phyloP scores from a whole-genome alignment of 2,888 invertebrate species.

The Cataglyphis cursor region DNA sequence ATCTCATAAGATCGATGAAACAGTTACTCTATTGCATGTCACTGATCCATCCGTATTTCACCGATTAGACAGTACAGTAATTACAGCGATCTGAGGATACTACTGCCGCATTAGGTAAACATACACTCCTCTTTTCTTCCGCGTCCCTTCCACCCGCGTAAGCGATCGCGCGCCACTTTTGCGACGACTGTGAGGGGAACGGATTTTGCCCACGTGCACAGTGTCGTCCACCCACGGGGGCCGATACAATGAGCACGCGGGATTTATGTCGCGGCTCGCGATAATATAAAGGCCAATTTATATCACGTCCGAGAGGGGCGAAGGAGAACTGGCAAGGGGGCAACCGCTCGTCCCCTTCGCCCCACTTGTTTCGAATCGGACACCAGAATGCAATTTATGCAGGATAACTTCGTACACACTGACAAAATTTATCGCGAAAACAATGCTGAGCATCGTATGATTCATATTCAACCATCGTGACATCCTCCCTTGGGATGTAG shows the following conservation, averaged over 20 bases:
- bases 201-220: slow-evolving; percentile 78
- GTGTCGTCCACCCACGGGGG: slow-evolving; percentile 79
- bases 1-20: not conserved
- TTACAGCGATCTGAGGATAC: slow-evolving; percentile 23
- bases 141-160: slow-evolving; percentile 64
- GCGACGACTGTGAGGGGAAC: slow-evolving; percentile 65
- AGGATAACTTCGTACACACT: slow-evolving; percentile 78
- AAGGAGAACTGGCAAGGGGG: slow-evolving; percentile 38
- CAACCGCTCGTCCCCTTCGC: slow-evolving; percentile 19
- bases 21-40: not conserved
- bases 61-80: not conserved
- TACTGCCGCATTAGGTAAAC: slow-evolving; percentile 8
- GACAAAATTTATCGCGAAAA: slow-evolving; percentile 81
- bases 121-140: slow-evolving; percentile 32
- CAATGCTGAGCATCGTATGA: slow-evolving; percentile 72
- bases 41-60: slow-evolving; percentile 10
- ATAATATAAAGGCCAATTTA: slow-evolving; percentile 85
- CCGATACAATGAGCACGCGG: slow-evolving; percentile 82
- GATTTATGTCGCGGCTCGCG: slow-evolving; percentile 83
- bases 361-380: slow-evolving; percentile 61
- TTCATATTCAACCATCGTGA: slow-evolving; percentile 53
- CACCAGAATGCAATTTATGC: slow-evolving; percentile 79
- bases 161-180: slow-evolving; percentile 71
- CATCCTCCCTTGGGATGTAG: slow-evolving; percentile 11
- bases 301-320: slow-evolving; percentile 71